These are phyloP conservation scores for Tachina grossa DNA, from an alignment of 2,888 invertebrate species.

Conservation along the genomic window DNA sequence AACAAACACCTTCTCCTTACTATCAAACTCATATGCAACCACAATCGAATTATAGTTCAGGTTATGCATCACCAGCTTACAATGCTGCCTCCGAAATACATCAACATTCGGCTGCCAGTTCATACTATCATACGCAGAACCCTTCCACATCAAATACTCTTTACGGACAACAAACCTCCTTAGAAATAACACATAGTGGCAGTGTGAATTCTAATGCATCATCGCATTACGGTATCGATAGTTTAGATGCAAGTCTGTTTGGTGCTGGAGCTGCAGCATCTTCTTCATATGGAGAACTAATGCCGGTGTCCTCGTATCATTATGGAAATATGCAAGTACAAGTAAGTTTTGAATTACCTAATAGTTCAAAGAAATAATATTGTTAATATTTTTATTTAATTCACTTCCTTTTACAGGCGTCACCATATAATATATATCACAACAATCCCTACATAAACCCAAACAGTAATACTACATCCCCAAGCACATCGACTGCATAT, in stretches of 20 bases:
- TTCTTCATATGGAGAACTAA: conserved; percentile 79
- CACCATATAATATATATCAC: conserved; percentile 71
- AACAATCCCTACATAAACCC: conserved; percentile 41
- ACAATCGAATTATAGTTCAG: conserved; percentile 80
- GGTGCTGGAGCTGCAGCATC: conserved; percentile 74
- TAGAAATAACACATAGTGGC: conserved; percentile 58
- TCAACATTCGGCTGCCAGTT: conserved; percentile 66
- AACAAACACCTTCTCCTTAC: conserved; percentile 73
- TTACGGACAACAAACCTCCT: conserved; percentile 64
- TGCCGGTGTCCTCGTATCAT: conserved; percentile 71
- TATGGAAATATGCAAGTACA: conserved; percentile 74
- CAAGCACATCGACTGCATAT: conserved; percentile 70
- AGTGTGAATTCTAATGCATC: conserved; percentile 31
- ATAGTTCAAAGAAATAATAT: background rate
- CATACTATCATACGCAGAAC: conserved; percentile 73
- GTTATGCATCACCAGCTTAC: conserved; percentile 80
- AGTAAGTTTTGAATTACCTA: conserved; percentile 70
- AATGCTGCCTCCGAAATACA: conserved; percentile 72
- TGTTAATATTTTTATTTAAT: background rate
- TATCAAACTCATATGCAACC: conserved; percentile 76
- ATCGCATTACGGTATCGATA: conserved; percentile 74
- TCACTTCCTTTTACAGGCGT: conserved; percentile 53
- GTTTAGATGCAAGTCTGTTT: conserved; percentile 74
- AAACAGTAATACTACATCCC: conserved; percentile 27
- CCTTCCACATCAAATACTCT: conserved; percentile 48